Evolutionary conservation across 2,113 vertebrate genomes (phyloP), one percentile per base, ranked within the genome.

Genomic region (Mustela lutreola): DNA sequence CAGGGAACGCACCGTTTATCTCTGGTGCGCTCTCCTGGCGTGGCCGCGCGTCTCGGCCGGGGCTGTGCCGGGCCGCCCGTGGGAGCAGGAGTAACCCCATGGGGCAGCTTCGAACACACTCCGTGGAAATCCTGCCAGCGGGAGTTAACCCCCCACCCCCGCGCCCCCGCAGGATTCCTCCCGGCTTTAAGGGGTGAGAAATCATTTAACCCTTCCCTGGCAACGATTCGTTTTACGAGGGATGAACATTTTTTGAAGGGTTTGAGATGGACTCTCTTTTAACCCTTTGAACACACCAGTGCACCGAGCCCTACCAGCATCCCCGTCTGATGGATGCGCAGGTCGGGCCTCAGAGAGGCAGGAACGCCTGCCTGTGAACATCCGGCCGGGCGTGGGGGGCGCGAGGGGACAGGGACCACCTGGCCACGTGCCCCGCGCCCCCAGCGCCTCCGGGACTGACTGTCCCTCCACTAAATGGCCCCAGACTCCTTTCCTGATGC

Each of bases 51-150:
- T 50, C 14, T 0, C 58, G 8, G 2, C 19, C 75, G 19, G 0
- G 28, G 39, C 70, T 3, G 10, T 3, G 24, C 42, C 21, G 0
- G 11, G 15, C 7, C 1, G 10, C 60, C 78, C 11, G 33, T 63
- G 0, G 7, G 33, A 75, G 26, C 36, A 5, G 31, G 22, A n/a
- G 7, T 18, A 2, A 6, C 62, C 48, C 65, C 0, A 0, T 1
- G 36, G 50, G 16, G 31, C 76, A 18, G 88, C n/a, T 16, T 39
- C 1, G 16, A 42, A 39, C 26, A 9, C 16, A 8, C 22, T 1
- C 24, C 0, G 8, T 10, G 9, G n/a, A 36, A 39, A 11, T 75
- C 62, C 18, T 73, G 50, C 36, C 53, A 36, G 12, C 11, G 12
- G 4, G 11, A 8, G 0, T 21, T 9, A 36, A 36, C 7, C 42